Evolutionary conservation across 2,797 vertebrate genomes (phyloP), one percentile per base, ranked within the genome.

Genomic region (Lepilemur ruficaudatus): DNA sequence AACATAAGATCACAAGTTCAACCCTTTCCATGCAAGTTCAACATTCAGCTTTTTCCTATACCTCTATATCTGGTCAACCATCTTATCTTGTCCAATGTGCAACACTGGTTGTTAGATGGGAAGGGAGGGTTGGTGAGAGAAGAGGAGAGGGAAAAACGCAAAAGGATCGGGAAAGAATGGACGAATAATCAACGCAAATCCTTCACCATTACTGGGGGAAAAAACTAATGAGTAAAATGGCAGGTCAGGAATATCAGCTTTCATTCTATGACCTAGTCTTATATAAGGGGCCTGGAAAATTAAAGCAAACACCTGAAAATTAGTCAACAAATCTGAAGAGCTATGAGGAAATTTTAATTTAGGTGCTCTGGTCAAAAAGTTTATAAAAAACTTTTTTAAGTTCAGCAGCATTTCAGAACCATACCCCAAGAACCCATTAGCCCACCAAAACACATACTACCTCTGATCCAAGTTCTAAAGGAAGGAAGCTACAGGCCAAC

Each of bases 381-480:
- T 96, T 48, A 88, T 96, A 76, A 79, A 93, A 96, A 95, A 85
- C 13, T 13, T 92, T 79, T 15, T 61, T 43, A 79, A 96, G 43
- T 81, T 97, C 88, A 96, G 94, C 83, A 93, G 20, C 97, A 98
- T 97, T 98, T 92, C 96, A 73, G 86, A 97, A 95, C 88, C 91
- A 92, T 46, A 80, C 80, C 93, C 95, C 4, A 73, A 82, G 1
- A 89, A 91, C 96, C 82, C 22, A 94, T 25, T 94, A 95, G 93
- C 95, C 89, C 32, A 98, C 92, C 94, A 89, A 8, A 76, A 97
- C 59, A 97, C 95, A 92, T 91, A 93, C 93, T 98, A 98, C 89
- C 97, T 98, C 96, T 97, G 97, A 79, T 98, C 97, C 96, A 94
- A 95, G 96, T 97, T 97, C 97, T 97, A 96, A 91, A 97, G 83